Evolutionary conservation across 2,113 vertebrate species (phyloP), one percentile per base, ranked within the genome.

Genomic region (Aptenodytes forsteri): DNA sequence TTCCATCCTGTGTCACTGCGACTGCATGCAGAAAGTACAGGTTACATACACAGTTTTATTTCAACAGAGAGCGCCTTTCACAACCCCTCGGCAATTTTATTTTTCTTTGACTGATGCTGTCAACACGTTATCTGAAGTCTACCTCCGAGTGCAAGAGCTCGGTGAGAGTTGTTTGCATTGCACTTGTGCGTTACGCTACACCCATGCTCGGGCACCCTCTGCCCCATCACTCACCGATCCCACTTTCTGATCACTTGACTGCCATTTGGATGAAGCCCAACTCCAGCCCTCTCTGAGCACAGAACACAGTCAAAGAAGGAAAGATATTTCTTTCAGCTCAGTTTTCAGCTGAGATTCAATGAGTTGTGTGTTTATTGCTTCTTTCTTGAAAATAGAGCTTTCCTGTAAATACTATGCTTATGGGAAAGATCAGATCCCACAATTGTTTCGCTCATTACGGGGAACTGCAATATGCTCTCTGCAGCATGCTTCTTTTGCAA

Each of bases 101-200:
- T 97, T 95, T 87, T 67, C 95, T 95, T 91, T 95, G 94, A 97
- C 95, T 93, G 97, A 86, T 93, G 91, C 94, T 97, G 95, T 97
- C 95, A 96, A 7, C 94, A 88, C 78, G 0, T 83, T 97, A 96
- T 97, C 94, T 95, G 91, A 88, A 96, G 91, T 34, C 91, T 77
- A 88, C 81, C 87, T 95, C 14, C 0, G 11, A 89, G 89, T 13
- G 20, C 89, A 91, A 96, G 94, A 85, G 93, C 95, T 90, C 1
- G 1, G 79, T 49, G 85, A 96, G 93, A 90, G 90, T 92, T 92
- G 95, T 97, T 97, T 97, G 93, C 79, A 92, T 83, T 97, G 93
- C 97, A 95, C 96, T 96, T 97, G 96, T 83, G 92, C 50, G 9
- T 94, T 95, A 93, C 36, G 3, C 58, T 93, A 21, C 90, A 54